Evolutionary conservation across 2,888 invertebrate species (phyloP).

Genomic region (Melangyna quadrimaculata): DNA sequence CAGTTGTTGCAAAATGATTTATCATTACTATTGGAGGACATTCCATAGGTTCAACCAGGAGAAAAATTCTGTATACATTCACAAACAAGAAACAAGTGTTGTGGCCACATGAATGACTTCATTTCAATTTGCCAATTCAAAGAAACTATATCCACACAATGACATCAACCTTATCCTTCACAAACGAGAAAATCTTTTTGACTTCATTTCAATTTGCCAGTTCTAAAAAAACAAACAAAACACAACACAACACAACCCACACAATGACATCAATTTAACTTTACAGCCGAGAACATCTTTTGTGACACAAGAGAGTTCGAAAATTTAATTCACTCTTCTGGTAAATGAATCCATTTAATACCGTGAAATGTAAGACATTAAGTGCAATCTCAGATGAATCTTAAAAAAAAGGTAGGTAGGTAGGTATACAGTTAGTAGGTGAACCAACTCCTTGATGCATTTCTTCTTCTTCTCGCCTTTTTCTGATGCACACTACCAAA

Average conservation of each 20-base stretch:
- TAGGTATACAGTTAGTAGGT: too few species aligned
- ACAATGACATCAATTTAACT: slow-evolving; percentile 28
- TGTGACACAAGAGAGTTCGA: slow-evolving; percentile 28
- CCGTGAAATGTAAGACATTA: slow-evolving; percentile 33
- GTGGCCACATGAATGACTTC: slow-evolving; percentile 1
- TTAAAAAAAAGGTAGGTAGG: not conserved
- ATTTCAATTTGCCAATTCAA: too few species aligned
- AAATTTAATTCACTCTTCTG: slow-evolving; percentile 56
- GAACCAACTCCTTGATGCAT: too few species aligned
- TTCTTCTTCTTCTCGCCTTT: not conserved
- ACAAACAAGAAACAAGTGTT: not conserved
- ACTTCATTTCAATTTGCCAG: slow-evolving; percentile 46
- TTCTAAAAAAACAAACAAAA: too few species aligned
- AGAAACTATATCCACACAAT: too few species aligned
- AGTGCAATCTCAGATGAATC: slow-evolving; percentile 44
- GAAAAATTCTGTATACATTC: too few species aligned
- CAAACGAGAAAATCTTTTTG: too few species aligned
- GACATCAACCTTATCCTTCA: too few species aligned
- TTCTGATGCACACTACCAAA: not conserved
- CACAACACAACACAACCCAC: too few species aligned
- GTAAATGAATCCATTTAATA: slow-evolving; percentile 49
- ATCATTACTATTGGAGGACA: too few species aligned
- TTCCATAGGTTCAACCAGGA: too few species aligned
- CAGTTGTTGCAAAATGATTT: too few species aligned
- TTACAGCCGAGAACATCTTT: not conserved